Percentiles rank a stretch among this genome's conserved stretches.
These are phyloP conservation scores for Eulemur rufifrons DNA, from an alignment of 2,113 vertebrate species.

Conservation along the genomic window DNA sequence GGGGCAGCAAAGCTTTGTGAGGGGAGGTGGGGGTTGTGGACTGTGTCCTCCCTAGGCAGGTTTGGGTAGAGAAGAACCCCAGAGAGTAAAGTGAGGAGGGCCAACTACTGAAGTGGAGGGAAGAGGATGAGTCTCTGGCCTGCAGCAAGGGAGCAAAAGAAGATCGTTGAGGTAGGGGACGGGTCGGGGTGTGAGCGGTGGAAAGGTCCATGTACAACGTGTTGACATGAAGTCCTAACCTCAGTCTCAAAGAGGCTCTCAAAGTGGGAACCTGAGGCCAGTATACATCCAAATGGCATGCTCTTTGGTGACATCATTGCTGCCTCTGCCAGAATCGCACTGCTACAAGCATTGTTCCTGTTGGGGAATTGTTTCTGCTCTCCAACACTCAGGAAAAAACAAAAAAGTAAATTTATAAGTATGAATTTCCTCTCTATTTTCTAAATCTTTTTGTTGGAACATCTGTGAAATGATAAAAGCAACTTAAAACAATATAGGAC, in stretches of 20 bases:
- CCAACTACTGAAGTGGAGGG: background rate
- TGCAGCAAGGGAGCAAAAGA: background rate
- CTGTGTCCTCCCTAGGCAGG: background rate
- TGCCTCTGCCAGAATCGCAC: background rate
- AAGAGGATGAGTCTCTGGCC: background rate
- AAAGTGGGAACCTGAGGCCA: background rate
- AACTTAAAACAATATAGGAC: background rate
- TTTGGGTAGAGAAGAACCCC: background rate
- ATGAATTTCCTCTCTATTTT: conserved; percentile 42
- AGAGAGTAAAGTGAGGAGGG: background rate
- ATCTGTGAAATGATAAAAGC: conserved; percentile 53
- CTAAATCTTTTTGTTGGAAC: conserved; percentile 35
- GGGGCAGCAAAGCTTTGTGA: background rate
- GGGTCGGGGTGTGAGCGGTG: background rate
- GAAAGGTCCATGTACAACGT: accelerated
- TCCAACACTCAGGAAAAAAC: background rate
- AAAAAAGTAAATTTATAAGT: background rate
- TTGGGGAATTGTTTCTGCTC: background rate
- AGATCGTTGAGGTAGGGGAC: accelerated
- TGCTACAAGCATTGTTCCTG: background rate
- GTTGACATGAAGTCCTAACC: background rate
- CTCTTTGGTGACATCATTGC: background rate
- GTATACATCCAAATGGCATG: background rate
- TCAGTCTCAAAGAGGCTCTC: background rate
- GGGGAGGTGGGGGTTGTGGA: background rate